Evolutionary conservation across 2,888 invertebrate species (phyloP).

Genomic region (Ptycholaimellus sp.): DNA sequence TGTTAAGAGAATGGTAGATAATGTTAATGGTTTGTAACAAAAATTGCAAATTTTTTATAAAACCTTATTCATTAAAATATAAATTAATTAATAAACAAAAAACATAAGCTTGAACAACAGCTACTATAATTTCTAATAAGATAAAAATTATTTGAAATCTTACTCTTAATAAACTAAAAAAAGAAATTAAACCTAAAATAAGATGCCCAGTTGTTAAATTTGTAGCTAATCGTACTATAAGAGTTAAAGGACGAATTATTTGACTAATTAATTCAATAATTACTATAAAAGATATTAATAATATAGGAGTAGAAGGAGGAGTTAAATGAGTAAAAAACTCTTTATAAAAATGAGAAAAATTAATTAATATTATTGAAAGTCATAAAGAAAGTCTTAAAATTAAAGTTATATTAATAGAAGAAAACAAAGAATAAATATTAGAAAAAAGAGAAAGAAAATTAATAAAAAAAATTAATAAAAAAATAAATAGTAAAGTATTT

Average conservation of each 20-base stretch:
- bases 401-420: constrained; percentile 10
- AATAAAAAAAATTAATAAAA: constrained; percentile 14
- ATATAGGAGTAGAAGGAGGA: constrained; percentile 17
- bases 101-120: not conserved
- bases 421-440: constrained; percentile 16
- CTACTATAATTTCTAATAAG: not conserved
- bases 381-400: constrained; percentile 6
- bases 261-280: constrained; percentile 14
- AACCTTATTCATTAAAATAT: not conserved
- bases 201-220: too few species aligned
- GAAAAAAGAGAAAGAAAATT: constrained; percentile 15
- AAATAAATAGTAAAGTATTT: constrained; percentile 14
- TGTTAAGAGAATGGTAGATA: too few species aligned
- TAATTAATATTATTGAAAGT: constrained; percentile 11
- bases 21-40: too few species aligned
- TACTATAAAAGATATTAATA: constrained; percentile 13
- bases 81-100: not conserved
- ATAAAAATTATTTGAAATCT: not conserved
- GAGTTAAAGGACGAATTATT: constrained; percentile 11
- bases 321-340: constrained; percentile 10
- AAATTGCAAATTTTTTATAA: not conserved
- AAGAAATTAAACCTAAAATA: too few species aligned
- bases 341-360: constrained; percentile 5
- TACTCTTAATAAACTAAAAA: too few species aligned
- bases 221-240: not conserved